Percentiles rank a stretch among this genome's conserved stretches.
phyloP scores from a whole-genome alignment of 2,797 vertebrate species.

The Poeciliopsis presidionis region DNA sequence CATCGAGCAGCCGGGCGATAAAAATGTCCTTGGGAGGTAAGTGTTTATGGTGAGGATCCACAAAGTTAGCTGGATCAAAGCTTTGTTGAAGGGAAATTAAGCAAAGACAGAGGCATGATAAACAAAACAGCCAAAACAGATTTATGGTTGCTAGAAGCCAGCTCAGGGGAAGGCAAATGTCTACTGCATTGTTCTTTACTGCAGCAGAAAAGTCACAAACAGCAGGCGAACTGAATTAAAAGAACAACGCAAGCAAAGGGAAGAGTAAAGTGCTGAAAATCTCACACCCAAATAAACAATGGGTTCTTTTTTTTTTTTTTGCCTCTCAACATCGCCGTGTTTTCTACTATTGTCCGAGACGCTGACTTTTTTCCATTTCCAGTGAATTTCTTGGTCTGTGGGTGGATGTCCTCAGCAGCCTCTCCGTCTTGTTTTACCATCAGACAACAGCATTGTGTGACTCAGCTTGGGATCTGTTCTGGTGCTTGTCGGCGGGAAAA shows the following conservation, averaged over 20 bases:
- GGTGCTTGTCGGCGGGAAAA: constrained; percentile 14
- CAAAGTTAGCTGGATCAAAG: constrained; percentile 81
- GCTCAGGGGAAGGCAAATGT: constrained; percentile 61
- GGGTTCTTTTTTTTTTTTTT: constrained; percentile 36
- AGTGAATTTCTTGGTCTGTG: constrained; percentile 50
- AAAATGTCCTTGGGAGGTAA: constrained; percentile 78
- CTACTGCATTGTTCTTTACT: constrained; percentile 70
- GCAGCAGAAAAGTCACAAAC: constrained; percentile 38
- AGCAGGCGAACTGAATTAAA: constrained; percentile 45
- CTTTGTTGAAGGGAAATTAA: constrained; percentile 65
- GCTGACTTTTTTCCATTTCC: constrained; percentile 47
- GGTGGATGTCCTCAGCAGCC: constrained; percentile 39
- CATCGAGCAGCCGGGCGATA: constrained; percentile 69
- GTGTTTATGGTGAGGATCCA: constrained; percentile 80
- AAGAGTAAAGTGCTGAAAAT: constrained; percentile 36
- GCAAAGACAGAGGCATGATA: constrained; percentile 70
- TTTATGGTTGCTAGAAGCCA: constrained; percentile 70
- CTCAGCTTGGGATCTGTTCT: constrained; percentile 32
- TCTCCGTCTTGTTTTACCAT: constrained; percentile 30
- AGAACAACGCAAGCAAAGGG: constrained; percentile 62
- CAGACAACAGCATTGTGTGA: constrained; percentile 33
- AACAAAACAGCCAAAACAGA: constrained; percentile 65
- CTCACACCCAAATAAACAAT: constrained; percentile 40
- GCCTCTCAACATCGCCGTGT: constrained; percentile 46
- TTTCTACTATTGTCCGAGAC: constrained; percentile 45